Base-by-base conservation (phyloP, 2,797 vertebrate genomes). In the Danio choprae region DNA sequence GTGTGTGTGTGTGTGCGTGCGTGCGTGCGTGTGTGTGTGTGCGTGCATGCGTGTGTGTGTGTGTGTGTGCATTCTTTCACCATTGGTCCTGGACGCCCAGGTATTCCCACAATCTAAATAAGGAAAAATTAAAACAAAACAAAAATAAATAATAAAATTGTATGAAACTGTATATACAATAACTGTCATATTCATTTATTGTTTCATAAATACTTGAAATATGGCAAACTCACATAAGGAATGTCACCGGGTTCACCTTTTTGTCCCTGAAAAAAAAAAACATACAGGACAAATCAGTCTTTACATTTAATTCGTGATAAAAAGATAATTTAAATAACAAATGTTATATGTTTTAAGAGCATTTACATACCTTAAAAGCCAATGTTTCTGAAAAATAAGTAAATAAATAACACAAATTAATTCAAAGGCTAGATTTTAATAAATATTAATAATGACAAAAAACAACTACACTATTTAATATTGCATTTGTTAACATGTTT, bases 231-330 rank as follows among this genome's bases (percentile, higher is more conserved):
- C 92, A 99, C 97, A 87, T 95, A 90, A 81, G 97, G 97, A 71
- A 98, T 95, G 84, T 97, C 90, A 83, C 97, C 97, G 62, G 97
- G 97, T 88, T 99, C 97, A 74, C 97, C 97, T 91, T 98, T 99
- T 88, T 98, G 92, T 38, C 97, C 97, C 97, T 99, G 38, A 15
- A 72, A 83, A 64, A 12, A n/a, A 29, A 87, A 62, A 69, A 50
- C 3, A 55, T 4, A 12, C 55, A 53, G 46, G 29, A 18, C 12
- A 22, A 50, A 59, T 53, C 18, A 63, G 73, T 75, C 36, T 22
- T 51, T 0, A 43, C 13, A 0, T 6, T 60, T 63, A 40, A 11
- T 9, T 11, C 51, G 12, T 55, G n/a, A 51, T 11, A 5, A 29
- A 4, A 63, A 15, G 2, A 40, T 72, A 1, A 18, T 2, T 7